These are phyloP conservation scores for Villa cingulata DNA, from an alignment of 2,888 invertebrate species.

Conservation along the genomic window DNA sequence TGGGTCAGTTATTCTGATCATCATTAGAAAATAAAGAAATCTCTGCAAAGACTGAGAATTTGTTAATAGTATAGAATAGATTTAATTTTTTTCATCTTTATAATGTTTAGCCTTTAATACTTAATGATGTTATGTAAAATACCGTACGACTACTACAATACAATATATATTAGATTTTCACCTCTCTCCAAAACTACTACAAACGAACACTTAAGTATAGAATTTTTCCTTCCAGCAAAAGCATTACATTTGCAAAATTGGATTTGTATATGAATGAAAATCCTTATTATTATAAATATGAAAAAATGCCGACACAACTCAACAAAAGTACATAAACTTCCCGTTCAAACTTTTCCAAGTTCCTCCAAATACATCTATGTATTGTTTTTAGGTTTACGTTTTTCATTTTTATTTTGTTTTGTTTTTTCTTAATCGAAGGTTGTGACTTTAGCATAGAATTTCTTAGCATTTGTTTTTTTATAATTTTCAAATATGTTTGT, in stretches of 20 bases:
- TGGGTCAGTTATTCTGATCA: conserved; percentile 14
- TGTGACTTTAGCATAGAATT: conserved; percentile 12
- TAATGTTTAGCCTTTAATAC: too few species aligned
- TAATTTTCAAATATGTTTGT: background rate
- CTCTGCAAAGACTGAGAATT: conserved; percentile 36
- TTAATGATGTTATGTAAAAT: too few species aligned
- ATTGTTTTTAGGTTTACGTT: background rate
- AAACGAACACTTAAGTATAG: too few species aligned
- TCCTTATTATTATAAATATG: too few species aligned
- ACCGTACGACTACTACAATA: too few species aligned
- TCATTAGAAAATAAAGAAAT: conserved; percentile 22
- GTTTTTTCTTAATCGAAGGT: conserved; percentile 12
- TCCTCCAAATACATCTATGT: background rate
- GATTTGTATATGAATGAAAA: too few species aligned
- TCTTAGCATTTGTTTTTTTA: conserved; percentile 5
- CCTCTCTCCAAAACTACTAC: too few species aligned
- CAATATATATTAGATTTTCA: too few species aligned
- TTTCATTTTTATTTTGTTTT: background rate
- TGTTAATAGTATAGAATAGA: conserved; percentile 4
- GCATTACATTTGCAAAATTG: too few species aligned
- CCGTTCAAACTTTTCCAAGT: background rate
- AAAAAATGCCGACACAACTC: too few species aligned
- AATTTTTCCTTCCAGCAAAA: background rate
- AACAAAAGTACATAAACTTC: too few species aligned
- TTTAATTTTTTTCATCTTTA: too few species aligned